Evolutionary conservation across 2,888 invertebrate species (phyloP).

Genomic region (Lampropteryx suffumata): DNA sequence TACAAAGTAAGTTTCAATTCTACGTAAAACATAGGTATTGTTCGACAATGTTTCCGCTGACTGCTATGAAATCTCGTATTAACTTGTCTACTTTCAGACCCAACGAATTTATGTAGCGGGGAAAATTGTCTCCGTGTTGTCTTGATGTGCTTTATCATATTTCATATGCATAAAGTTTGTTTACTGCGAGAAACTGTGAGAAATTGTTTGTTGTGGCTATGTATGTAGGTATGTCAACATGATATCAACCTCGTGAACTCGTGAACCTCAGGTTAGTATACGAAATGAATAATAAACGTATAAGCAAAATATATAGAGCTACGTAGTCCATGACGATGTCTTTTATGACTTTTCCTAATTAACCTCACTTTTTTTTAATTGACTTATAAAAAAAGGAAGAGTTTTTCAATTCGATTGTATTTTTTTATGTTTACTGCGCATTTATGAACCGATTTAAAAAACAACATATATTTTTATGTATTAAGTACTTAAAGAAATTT

Average conservation of each 20-base stretch:
- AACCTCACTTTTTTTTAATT: no score
- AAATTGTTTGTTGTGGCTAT: constrained; percentile 10
- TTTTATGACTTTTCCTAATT: no score
- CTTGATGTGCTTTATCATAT: constrained; percentile 53
- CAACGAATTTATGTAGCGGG: constrained; percentile 61
- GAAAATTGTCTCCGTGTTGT: constrained; percentile 57
- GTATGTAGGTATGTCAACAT: background rate
- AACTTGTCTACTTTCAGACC: constrained; percentile 64
- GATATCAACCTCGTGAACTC: background rate
- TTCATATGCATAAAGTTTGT: constrained; percentile 50
- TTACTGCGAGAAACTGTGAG: constrained; percentile 25
- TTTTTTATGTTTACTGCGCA: no score
- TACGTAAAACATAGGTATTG: background rate
- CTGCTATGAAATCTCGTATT: constrained; percentile 66
- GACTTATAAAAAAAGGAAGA: no score
- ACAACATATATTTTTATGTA: no score
- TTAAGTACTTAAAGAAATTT: no score
- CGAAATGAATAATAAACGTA: no score
- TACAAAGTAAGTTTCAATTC: constrained; percentile 3
- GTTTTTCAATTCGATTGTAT: no score
- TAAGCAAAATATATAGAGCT: no score
- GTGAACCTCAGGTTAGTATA: background rate
- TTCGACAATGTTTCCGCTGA: constrained; percentile 45
- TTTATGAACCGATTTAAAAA: no score
- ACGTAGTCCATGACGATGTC: no score